Evolutionary conservation across 2,888 invertebrate species (phyloP), one percentile per base, ranked within the genome.

Genomic region (Notocelia uddmanniana): DNA sequence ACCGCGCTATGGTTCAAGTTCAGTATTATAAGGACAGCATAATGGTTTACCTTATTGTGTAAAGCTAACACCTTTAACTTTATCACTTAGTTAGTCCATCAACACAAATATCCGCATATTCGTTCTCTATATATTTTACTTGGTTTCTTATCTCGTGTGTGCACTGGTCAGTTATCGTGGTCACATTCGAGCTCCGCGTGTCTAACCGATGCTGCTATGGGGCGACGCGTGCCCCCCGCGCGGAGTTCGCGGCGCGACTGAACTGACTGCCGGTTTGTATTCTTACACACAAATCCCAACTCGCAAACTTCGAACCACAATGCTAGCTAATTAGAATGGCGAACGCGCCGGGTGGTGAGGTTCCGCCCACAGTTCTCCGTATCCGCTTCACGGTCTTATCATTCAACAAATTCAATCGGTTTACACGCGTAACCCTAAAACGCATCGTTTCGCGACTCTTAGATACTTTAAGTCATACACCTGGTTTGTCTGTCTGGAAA

Each of bases 261-360:
- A 69, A 93, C 84, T 85, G 81, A 69, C 76, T 58, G 62, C 54
- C 69, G 48, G 74, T 67, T 57, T 64, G 69, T 68, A 62, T 58
- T 63, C 62, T 69, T 68, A 62, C 59, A 57, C 62, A 41, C 68
- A 64, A 57, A 60, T 63, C 63, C 64, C 48, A 73, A 76, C 75
- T 74, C 87, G 89, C 91, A 89, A 91, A 90, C 85, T 89, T 89
- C 84, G 85, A 84, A 88, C 90, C 91, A 92, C 93, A 92, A 93
- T 92, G 89, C 90, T 92, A 92, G 89, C 90, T 93, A 92, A 92
- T 93, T 93, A 92, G 93, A 92, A 93, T 92, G 92, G 91, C 91
- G 87, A 81, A 81, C 79, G 88, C 81, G 84, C 86, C 73, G 85
- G 84, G 85, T 75, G 83, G 84, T 81, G 85, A 83, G 81, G 84